These are phyloP conservation scores for Platyscapa corneri DNA, from an alignment of 1,140 invertebrate genomes.

Conservation along the genomic window DNA sequence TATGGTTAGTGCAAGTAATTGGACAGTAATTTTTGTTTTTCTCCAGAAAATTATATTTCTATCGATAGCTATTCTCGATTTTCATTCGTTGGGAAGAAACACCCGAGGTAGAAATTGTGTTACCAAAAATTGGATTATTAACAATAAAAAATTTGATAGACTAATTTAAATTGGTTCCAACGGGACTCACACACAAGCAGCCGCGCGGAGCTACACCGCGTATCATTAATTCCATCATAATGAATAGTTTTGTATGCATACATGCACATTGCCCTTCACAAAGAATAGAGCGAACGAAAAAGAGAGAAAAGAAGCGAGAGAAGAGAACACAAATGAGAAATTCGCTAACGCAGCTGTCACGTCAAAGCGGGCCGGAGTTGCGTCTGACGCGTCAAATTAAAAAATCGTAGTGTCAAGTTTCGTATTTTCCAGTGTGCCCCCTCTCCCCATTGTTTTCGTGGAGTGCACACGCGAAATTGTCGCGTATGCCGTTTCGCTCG, in stretches of 20 bases:
- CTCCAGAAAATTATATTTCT: no score
- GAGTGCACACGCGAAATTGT: not conserved
- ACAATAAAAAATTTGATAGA: not conserved
- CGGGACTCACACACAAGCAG: not conserved
- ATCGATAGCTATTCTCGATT: no score
- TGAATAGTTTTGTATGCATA: not conserved
- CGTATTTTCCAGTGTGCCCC: not conserved
- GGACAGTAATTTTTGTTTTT: no score
- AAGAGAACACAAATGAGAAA: conserved; percentile 13
- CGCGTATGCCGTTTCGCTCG: conserved; percentile 5
- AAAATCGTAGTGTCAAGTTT: conserved; percentile 38
- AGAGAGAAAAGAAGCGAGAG: not conserved
- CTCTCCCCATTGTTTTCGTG: conserved; percentile 6
- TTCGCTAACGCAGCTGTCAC: conserved; percentile 37
- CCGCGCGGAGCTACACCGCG: not conserved
- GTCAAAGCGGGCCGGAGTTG: not conserved
- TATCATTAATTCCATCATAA: not conserved
- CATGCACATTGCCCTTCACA: not conserved
- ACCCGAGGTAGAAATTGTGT: not conserved
- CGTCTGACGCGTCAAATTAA: conserved; percentile 41
- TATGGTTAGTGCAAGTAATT: not conserved
- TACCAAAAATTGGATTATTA: not conserved
- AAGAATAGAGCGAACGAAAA: not conserved
- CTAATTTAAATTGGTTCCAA: not conserved
- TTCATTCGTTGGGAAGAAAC: not conserved